Percentiles rank a stretch among this genome's conserved stretches.
phyloP scores from a whole-genome alignment of 2,888 invertebrate species.

The Napeogenes inachia region DNA sequence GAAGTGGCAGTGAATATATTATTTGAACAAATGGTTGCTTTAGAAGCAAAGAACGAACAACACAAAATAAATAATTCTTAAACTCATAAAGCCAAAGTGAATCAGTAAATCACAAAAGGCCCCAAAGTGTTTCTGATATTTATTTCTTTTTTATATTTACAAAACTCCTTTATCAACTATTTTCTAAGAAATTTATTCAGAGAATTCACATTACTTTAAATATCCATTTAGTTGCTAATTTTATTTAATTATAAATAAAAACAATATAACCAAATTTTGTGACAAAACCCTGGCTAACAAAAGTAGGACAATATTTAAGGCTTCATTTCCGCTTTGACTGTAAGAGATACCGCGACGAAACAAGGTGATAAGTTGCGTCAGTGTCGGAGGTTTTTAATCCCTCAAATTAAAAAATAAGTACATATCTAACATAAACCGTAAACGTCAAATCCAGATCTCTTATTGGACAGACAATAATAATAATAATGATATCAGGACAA shows the following conservation, averaged over 20 bases:
- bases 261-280: not conserved
- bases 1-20: not conserved
- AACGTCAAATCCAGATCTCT: too few relatives aligned
- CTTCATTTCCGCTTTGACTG: constrained; percentile 3
- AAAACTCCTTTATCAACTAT: not conserved
- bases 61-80: constrained; percentile 13
- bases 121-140: constrained; percentile 11
- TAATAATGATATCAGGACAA: too few relatives aligned
- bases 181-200: too few relatives aligned
- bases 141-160: constrained; percentile 11
- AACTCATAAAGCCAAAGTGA: constrained; percentile 12
- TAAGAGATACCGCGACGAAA: not conserved
- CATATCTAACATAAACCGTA: not conserved
- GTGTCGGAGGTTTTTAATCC: not conserved
- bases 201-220: not conserved
- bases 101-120: constrained; percentile 13
- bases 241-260: not conserved
- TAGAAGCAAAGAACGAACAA: constrained; percentile 1
- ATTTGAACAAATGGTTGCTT: not conserved
- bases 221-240: too few relatives aligned
- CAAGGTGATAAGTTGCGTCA: not conserved
- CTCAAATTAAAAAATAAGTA: not conserved
- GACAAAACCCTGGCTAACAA: not conserved
- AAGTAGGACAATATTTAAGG: not conserved
- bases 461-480: too few relatives aligned